Base-by-base conservation (phyloP, 2,113 vertebrate species). In the Salvelinus sp. region DNA sequence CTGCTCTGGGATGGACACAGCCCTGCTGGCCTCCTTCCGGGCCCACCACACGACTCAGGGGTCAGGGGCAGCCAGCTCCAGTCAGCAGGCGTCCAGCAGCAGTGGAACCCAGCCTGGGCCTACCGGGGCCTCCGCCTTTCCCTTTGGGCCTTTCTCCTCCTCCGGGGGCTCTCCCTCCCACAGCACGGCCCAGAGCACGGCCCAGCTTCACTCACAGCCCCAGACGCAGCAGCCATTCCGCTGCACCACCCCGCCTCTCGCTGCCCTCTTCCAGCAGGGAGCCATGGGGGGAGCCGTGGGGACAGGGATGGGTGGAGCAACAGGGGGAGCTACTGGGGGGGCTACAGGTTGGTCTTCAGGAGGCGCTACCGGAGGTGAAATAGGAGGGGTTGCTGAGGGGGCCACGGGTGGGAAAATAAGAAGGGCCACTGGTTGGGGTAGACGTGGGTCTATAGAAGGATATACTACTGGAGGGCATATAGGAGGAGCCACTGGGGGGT, bases 81-180 rank as follows among this genome's bases (percentile, higher is more conserved):
- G 0, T 89, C 93, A 57, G 87, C 95, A 33, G 91, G 93, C 86
- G 90, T 95, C 91, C 92, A 90, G 89, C 91, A 90, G 89, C 91
- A 94, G 90, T 7, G 93, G 60, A 90, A 91, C 69, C 87, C 85
- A 90, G 5, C 62, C 23, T 7, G 1, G 89, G 84, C 66, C 77
- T 58, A 79, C 89, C 22, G 86, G 91, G 0, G 1, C 76, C 0
- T 90, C 92, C 2, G 76, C 88, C 0, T 87, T 86, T 18, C 89
- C 91, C 2, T 89, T 91, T 47, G 87, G 86, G 83, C 92, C 80
- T 66, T 85, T 91, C 60, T 92, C 90, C 0, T 78, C 91, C 4
- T 90, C 90, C 0, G 92, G 84, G 1, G 92, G 84, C 20, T 95
- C 94, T 5, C 92, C 93, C 0, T 87, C 92, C 69, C 86, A 91